A percentile compares a stretch with the other conserved stretches of the same genome.
Conservation (phyloP, 2,797 vertebrate genomes). For the Fistularia tabacaria region DNA sequence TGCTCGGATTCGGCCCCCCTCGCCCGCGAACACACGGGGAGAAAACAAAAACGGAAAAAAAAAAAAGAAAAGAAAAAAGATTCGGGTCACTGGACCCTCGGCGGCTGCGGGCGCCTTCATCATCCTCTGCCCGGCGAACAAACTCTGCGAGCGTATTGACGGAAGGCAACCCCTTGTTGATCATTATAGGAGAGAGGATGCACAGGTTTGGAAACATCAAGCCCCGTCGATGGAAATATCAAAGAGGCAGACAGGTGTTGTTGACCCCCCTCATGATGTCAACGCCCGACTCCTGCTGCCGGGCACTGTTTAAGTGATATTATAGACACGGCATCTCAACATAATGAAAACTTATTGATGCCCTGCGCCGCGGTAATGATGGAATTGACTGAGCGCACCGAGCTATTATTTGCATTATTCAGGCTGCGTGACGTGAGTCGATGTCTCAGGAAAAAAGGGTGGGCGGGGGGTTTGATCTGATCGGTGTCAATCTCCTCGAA, state of each 20-base stretch:
- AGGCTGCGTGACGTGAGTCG: constrained; percentile 63
- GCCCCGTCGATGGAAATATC: constrained; percentile 73
- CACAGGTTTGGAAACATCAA: constrained; percentile 63
- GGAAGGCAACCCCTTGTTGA: constrained; percentile 60
- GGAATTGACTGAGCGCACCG: constrained; percentile 68
- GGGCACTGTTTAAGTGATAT: constrained; percentile 64
- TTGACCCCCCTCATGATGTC: constrained; percentile 63
- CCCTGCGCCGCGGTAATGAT: constrained; percentile 65
- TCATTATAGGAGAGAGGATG: constrained; percentile 63
- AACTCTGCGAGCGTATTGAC: constrained; percentile 59
- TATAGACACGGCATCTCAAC: constrained; percentile 71
- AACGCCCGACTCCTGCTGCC: constrained; percentile 45
- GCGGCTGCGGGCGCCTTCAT: constrained; percentile 58
- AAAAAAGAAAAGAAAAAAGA: constrained; percentile 17
- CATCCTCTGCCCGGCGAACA: constrained; percentile 53
- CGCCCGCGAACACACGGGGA: constrained; percentile 26
- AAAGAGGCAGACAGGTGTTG: constrained; percentile 64
- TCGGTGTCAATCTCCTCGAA: constrained; percentile 61
- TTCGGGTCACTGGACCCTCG: constrained; percentile 30
- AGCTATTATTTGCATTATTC: constrained; percentile 75
- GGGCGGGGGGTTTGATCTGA: constrained; percentile 48
- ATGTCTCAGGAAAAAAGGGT: constrained; percentile 49
- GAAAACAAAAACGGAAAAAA: no score
- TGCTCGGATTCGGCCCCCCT: constrained; percentile 29
- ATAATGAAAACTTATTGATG: constrained; percentile 78